These are phyloP conservation scores for Origma solitaria DNA, from an alignment of 2,113 vertebrate genomes.

Conservation along the genomic window DNA sequence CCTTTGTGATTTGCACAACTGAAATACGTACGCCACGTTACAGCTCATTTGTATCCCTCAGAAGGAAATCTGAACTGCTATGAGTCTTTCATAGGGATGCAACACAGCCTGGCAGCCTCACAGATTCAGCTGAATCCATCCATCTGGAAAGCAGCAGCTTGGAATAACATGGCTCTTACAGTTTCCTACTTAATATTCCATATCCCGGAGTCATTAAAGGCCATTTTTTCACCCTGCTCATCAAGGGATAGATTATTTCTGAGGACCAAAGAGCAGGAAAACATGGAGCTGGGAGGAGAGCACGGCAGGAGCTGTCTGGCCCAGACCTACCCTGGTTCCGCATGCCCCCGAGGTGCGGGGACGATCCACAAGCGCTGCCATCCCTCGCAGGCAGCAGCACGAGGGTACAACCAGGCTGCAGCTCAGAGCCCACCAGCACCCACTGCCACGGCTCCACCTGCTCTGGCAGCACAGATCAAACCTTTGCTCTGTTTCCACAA, in stretches of 20 bases:
- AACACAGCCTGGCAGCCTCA: constrained; percentile 11
- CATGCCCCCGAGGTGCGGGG: not conserved
- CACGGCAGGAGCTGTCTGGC: not conserved
- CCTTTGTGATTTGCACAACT: constrained; percentile 34
- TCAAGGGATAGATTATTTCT: not conserved
- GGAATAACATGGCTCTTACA: not conserved
- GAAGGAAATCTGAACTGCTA: constrained; percentile 15
- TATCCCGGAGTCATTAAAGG: not conserved
- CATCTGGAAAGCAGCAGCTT: constrained; percentile 29
- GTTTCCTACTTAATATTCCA: not conserved
- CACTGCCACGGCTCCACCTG: not conserved
- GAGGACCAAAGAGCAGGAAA: not conserved
- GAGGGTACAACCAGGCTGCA: accelerated
- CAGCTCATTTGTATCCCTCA: constrained; percentile 17
- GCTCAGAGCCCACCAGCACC: not conserved
- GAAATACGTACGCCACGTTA: not conserved
- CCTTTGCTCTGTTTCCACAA: not conserved
- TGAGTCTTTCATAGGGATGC: not conserved
- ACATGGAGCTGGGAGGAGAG: not conserved
- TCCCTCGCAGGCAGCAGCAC: not conserved
- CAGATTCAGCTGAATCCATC: constrained; percentile 3
- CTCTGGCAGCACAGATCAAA: not conserved
- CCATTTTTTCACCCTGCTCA: not conserved
- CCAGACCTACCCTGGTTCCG: not conserved
- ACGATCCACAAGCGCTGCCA: not conserved